Base-by-base conservation (phyloP, 2,888 invertebrate genomes). In the Ophion ellenae region DNA sequence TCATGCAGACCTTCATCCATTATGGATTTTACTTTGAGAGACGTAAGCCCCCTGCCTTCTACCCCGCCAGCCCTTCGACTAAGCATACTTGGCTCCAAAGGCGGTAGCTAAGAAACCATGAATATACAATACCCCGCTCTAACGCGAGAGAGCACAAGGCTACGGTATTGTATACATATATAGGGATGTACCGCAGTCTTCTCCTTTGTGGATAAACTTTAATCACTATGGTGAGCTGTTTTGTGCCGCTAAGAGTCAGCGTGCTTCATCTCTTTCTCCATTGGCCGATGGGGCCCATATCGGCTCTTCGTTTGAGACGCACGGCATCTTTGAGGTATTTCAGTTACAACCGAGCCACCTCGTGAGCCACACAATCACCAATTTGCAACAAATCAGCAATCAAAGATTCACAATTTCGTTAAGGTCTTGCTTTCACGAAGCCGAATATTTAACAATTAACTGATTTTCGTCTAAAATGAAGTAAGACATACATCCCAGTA, bases 1-100 rank as follows among this genome's bases (percentile, higher is more conserved):
- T 82, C 75, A 79, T 75, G 89, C 89, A 92, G 92, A 91, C 92
- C 91, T 92, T 93, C 93, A 94, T 94, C 92, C 92, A 94, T 94
- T 94, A 94, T 94, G 94, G 93, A 94, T 94, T 93, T 93, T 91
- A 92, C 92, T 92, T 91, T 90, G 92, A 91, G 92, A 91, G 87
- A 90, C 90, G 88, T 71, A 81, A 86, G 84, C 83, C 89, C 76
- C 81, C 83, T 86, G 75, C 80, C 47, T 53, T 47, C 28, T 81
- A 67, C 83, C 86, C 80, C 70, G 36, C 28, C 64, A 24, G 45
- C 47, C 53, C 66, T 57, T 67, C 77, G 70, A 78, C 86, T 83
- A 85, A 84, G 86, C 86, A 73, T 82, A 86, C 78, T 82, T 84
- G 74, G 85, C 85, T 87, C 87, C 84, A 88, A 89, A 91, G 90